These are phyloP conservation scores for Megalops atlanticus DNA, from an alignment of 2,113 vertebrate species.

Conservation along the genomic window DNA sequence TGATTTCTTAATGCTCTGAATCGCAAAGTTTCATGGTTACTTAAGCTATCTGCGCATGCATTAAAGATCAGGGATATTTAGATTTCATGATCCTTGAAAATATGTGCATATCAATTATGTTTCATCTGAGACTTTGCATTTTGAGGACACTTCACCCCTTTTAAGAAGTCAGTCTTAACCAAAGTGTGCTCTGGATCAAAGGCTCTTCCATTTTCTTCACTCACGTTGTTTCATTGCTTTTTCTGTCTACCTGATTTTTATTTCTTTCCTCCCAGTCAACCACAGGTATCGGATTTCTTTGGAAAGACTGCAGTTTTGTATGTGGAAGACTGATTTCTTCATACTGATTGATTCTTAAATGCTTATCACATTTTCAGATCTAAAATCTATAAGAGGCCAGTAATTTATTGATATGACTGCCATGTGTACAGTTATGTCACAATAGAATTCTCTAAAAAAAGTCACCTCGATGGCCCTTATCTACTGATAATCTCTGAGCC, in stretches of 20 bases:
- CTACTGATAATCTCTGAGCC: not conserved
- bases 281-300: not conserved
- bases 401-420: too few relatives aligned
- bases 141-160: not conserved
- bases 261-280: not conserved
- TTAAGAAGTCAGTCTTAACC: not conserved
- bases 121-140: not conserved
- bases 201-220: not conserved
- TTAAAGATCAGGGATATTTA: not conserved
- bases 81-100: conserved; percentile 5
- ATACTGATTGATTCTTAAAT: too few relatives aligned
- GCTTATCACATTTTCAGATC: too few relatives aligned
- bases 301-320: too few relatives aligned
- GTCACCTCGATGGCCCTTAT: too few relatives aligned
- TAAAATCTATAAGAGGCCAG: too few relatives aligned
- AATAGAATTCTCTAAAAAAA: too few relatives aligned
- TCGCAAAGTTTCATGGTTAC: not conserved
- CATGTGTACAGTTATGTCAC: too few relatives aligned
- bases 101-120: conserved; percentile 15
- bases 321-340: too few relatives aligned
- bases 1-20: conserved; percentile 10
- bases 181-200: not conserved
- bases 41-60: not conserved
- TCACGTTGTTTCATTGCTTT: too few relatives aligned
- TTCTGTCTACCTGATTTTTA: not conserved